Conservation (phyloP, 2,113 vertebrate genomes). For the Ammospiza nelsoni region DNA sequence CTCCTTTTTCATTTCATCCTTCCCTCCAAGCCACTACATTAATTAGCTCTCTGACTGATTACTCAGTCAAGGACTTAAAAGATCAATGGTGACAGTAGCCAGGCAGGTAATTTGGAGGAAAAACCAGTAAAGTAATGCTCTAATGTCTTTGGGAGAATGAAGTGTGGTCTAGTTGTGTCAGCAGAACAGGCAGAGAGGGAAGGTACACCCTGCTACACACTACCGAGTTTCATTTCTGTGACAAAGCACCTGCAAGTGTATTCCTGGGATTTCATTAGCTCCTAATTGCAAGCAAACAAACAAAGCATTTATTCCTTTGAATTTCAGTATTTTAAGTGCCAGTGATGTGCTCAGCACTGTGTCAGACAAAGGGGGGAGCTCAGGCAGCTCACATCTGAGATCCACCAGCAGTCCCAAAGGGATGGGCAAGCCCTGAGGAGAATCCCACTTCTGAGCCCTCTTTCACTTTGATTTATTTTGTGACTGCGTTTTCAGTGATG, state of each 20-base stretch:
- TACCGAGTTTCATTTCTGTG: not conserved
- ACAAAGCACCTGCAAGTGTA: conserved; percentile 1
- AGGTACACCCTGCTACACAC: not conserved
- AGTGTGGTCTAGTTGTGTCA: conserved; percentile 41
- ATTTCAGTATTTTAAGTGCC: not conserved
- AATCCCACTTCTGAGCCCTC: conserved; percentile 1
- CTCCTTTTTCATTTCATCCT: conserved; percentile 26
- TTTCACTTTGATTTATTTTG: conserved; percentile 26
- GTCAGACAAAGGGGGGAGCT: not conserved
- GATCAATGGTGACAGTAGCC: conserved; percentile 59
- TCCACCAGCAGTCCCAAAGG: not conserved
- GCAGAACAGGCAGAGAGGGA: conserved; percentile 7
- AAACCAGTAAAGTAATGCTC: not conserved
- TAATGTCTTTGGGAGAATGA: conserved; percentile 26
- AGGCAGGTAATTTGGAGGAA: conserved; percentile 52
- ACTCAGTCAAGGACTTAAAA: conserved; percentile 45
- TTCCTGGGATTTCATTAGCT: conserved; percentile 48
- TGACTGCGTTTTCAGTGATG: not conserved
- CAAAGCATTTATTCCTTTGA: conserved; percentile 14
- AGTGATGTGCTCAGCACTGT: not conserved
- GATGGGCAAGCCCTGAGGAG: not conserved
- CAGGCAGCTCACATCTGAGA: not conserved
- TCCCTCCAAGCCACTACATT: conserved; percentile 31
- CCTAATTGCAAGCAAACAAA: conserved; percentile 45
- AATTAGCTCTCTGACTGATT: conserved; percentile 64